Evolutionary conservation across 2,797 vertebrate species (phyloP).

Genomic region (Gouania willdenowi): DNA sequence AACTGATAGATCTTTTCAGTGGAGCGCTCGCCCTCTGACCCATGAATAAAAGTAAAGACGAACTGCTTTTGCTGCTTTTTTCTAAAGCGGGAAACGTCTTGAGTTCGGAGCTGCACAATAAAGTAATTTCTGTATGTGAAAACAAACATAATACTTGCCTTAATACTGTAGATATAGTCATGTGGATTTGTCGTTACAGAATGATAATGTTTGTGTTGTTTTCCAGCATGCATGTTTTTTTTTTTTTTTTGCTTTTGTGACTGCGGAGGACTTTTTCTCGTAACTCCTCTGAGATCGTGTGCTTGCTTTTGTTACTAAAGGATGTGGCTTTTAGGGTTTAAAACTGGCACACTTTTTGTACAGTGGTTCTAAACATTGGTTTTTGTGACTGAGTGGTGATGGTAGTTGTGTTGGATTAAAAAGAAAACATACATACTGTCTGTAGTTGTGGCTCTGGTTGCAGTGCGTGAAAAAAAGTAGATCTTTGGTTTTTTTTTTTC

Average conservation of each 20-base stretch:
- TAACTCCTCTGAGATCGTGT: conserved; percentile 1
- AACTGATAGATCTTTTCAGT: too few species aligned
- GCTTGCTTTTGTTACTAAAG: conserved; percentile 17
- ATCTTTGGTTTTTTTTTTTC: conserved; percentile 21
- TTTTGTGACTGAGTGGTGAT: too few species aligned
- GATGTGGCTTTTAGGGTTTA: conserved; percentile 27
- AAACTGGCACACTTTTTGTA: conserved; percentile 5
- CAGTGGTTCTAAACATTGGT: too few species aligned
- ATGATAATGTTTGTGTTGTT: conserved; percentile 7
- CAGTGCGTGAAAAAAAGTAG: too few species aligned
- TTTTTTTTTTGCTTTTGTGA: too few species aligned
- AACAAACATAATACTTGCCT: conserved; percentile 40
- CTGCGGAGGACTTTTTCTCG: conserved; percentile 2
- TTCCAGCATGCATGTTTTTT: conserved; percentile 14
- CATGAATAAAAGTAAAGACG: too few species aligned
- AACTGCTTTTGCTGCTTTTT: too few species aligned
- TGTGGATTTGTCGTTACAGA: background rate
- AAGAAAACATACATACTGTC: too few species aligned
- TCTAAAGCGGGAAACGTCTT: conserved; percentile 29
- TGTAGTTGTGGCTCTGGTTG: conserved; percentile 31
- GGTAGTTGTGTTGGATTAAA: conserved; percentile 9
- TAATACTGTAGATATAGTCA: conserved; percentile 30
- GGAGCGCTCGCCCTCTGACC: too few species aligned
- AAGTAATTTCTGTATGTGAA: conserved; percentile 17
- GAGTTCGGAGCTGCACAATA: conserved; percentile 26